These are phyloP conservation scores for Arnoldichthys spilopterus DNA, from an alignment of 2,797 vertebrate species.

Conservation along the genomic window DNA sequence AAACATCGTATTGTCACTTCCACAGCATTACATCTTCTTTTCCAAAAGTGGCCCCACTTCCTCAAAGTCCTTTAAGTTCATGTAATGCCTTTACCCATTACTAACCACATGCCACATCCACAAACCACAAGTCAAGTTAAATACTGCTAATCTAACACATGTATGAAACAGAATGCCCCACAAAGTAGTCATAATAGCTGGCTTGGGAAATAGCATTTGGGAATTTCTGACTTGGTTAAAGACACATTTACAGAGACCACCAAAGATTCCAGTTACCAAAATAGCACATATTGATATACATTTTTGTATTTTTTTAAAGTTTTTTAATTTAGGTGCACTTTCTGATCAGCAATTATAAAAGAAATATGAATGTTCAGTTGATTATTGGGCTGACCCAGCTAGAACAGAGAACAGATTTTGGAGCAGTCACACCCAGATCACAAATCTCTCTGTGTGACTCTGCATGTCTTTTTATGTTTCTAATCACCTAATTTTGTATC, in stretches of 20 bases:
- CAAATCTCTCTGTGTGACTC: constrained; percentile 5
- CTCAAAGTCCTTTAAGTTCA: constrained; percentile 23
- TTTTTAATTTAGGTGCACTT: not conserved
- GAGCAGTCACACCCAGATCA: not conserved
- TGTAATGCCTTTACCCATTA: constrained; percentile 19
- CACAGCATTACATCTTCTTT: constrained; percentile 28
- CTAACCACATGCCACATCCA: constrained; percentile 44
- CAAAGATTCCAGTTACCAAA: not conserved
- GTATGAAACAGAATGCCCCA: constrained; percentile 13
- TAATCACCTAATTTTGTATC: constrained; percentile 13
- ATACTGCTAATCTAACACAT: constrained; percentile 25
- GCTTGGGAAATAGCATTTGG: constrained; percentile 10
- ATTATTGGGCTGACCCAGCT: not conserved
- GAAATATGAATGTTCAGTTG: not conserved
- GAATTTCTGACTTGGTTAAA: not conserved
- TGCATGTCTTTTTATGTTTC: not conserved
- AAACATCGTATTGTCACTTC: constrained; percentile 24
- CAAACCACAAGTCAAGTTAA: constrained; percentile 37
- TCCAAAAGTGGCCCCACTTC: constrained; percentile 27
- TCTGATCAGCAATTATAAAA: not conserved
- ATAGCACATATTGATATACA: not conserved
- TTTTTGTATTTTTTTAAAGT: not conserved
- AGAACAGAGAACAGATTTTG: constrained; percentile 18
- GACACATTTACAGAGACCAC: not conserved
- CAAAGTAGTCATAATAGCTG: not conserved